Base-by-base conservation (phyloP, 1,140 invertebrate species). In the Centruroides sculpturatus region DNA sequence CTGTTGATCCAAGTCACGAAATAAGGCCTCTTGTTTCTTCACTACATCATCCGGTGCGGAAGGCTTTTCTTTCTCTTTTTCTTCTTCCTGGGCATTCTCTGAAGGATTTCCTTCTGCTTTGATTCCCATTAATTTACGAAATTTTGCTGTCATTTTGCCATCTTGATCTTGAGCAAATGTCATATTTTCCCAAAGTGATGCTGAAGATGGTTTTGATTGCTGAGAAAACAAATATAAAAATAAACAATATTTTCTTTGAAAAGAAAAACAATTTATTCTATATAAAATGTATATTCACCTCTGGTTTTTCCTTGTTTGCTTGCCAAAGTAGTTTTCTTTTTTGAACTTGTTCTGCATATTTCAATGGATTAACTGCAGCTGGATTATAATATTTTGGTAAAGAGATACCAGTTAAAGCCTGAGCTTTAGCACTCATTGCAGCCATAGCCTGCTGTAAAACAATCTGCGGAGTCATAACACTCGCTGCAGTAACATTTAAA, bases 51-150 rank as follows among this genome's bases (percentile, higher is more conserved):
- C 41, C 8, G 41, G 41, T 3, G 41, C 41, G 51, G 57, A 35
- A 35, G 51, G 46, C 5, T 46, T 47, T n/a, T 57, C 47, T 36
- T 64, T 50, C 41, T 56, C 50, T 9, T 60, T 48, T 11, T 56
- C 61, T 10, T 53, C 41, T 35, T 34, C 47, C 46, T 59, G 12
- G 7, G 59, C 10, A 41, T 41, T 13, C 4, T 5, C n/a, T 4
- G n/a, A 35, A 10, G 10, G 6, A 12, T 5, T 47, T 12, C 62
- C 66, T 36, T 77, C 80, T 34, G 81, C 80, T 73, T 87, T 92
- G 54, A 96, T 94, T 50, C 93, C 93, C 92, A 97, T 96, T 9
- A 97, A 76, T 64, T 92, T 80, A 74, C 92, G 88, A 74, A 96
- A 97, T 76, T 97, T 97, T n/a, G 85, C 89, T 1, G 87, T 85